Base-by-base conservation (phyloP, 2,888 invertebrate species). In the Phorcus lineatus region DNA sequence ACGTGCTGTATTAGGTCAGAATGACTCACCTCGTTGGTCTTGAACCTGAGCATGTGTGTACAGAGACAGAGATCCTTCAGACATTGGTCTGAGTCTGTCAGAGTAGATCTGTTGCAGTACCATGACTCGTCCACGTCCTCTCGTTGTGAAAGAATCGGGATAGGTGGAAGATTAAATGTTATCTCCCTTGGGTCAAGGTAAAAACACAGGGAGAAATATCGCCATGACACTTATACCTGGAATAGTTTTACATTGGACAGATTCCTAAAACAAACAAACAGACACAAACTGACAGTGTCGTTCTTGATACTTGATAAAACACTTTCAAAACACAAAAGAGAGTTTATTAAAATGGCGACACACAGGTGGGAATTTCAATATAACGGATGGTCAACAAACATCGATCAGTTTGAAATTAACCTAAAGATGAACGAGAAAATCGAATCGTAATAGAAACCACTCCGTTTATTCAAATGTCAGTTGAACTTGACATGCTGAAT, bases 81-180 rank as follows among this genome's bases (percentile, higher is more conserved):
- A 67, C 84, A 84, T 22, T 17, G 57, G 24, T 77, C 81, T 2
- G 84, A 84, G 79, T 85, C 80, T 1, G 79, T 22, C 11, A 83
- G 24, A 0, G 84, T 82, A 36, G 83, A 81, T 13, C 83, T 62
- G 78, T 88, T 88, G 74, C 88, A 88, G 77, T 86, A 83, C 77
- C 77, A 82, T 13, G 80, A 78, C 2, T 80, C 78, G 13, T 82
- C 57, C 6, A 85, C 80, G 75, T 87, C 85, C 47, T 86, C 84
- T 74, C 85, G 85, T 77, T 88, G 86, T 7, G 85, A 85, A 16
- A 84, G 67, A 17, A 85, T 36, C 2, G 88, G 88, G 4, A 84
- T 78, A 0, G 85, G 80, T 0, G 86, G 87, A 13, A 79, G 79
- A 13, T 62, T 67, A 76, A 86, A 83, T 0, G 88, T 88, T 66